These are phyloP conservation scores for Drosophila orena DNA, from an alignment of 1,140 invertebrate species.

Conservation along the genomic window DNA sequence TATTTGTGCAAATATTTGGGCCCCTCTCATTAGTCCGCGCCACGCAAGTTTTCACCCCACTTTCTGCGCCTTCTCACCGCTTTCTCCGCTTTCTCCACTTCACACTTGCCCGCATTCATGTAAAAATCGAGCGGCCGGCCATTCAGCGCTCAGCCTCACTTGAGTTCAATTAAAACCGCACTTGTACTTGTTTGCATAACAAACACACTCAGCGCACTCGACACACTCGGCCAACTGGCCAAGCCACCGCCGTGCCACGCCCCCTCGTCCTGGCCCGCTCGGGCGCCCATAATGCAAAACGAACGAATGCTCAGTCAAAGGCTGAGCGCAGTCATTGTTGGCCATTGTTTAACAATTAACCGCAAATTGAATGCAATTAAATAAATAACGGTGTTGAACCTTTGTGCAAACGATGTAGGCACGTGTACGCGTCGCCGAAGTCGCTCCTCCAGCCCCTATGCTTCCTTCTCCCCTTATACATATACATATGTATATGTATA, in stretches of 20 bases:
- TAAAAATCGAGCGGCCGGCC: constrained; percentile 48
- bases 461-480: background rate
- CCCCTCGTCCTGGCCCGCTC: background rate
- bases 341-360: constrained; percentile 81
- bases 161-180: constrained; percentile 82
- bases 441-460: constrained; percentile 34
- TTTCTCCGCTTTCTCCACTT: constrained; percentile 20
- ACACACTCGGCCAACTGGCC: constrained; percentile 51
- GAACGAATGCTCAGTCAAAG: constrained; percentile 41
- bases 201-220: constrained; percentile 56
- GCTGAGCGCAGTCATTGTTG: constrained; percentile 42
- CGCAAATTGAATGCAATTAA: constrained; percentile 83
- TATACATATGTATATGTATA: background rate
- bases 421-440: constrained; percentile 44
- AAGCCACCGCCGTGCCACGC: constrained; percentile 12
- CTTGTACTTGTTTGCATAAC: constrained; percentile 74
- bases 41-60: background rate
- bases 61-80: background rate
- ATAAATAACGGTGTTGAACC: constrained; percentile 82
- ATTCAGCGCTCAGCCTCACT: constrained; percentile 54
- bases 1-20: constrained; percentile 62
- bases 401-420: constrained; percentile 74
- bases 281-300: constrained; percentile 25
- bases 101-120: constrained; percentile 53
- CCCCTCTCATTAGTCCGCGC: constrained; percentile 41